Evolutionary conservation across 1,140 invertebrate species (phyloP), one percentile per base, ranked within the genome.

Genomic region (Melitaea cinxia): DNA sequence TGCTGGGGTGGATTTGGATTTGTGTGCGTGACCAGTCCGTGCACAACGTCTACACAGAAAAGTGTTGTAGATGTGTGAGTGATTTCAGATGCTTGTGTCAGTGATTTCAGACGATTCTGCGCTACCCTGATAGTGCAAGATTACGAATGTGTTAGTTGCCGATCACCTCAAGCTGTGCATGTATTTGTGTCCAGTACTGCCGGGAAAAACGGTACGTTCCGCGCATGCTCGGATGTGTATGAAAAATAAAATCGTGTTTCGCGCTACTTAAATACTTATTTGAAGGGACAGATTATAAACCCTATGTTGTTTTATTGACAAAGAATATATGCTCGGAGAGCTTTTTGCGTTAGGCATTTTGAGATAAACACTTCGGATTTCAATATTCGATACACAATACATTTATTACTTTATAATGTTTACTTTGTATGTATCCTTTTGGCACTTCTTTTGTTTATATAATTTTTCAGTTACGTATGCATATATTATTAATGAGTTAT

Each of bases 191-290:
- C 66, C 63, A 61, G 68, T 70, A 58, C 56, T 58, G 65, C 67
- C 50, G 68, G 71, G 72, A 73, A 75, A 74, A 76, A 67, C 65
- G 66, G 63, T 37, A 26, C 62, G 68, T 54, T 52, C 21, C 39
- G 78, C 80, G 79, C 82, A 82, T 83, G 80, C 75, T 60, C 74
- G 66, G 47, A 62, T 70, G 73, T 64, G 68, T 72, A 66, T 72
- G 69, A 74, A 78, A 81, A 75, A 69, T 72, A 71, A 72, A 79
- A 75, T 74, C 68, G 68, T 75, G 72, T 84, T 78, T 81, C 73
- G 70, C 77, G 72, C 70, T 74, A 79, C 78, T 80, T 83, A 76
- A 78, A 79, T 76, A 80, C 75, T 70, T 73, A 72, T 77, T 75
- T 56, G 72, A 68, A 71, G 67, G 59, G 70, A 76, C 66, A 73